Conservation (phyloP, 2,797 vertebrate species). For the Hapalemur alaotrensis region DNA sequence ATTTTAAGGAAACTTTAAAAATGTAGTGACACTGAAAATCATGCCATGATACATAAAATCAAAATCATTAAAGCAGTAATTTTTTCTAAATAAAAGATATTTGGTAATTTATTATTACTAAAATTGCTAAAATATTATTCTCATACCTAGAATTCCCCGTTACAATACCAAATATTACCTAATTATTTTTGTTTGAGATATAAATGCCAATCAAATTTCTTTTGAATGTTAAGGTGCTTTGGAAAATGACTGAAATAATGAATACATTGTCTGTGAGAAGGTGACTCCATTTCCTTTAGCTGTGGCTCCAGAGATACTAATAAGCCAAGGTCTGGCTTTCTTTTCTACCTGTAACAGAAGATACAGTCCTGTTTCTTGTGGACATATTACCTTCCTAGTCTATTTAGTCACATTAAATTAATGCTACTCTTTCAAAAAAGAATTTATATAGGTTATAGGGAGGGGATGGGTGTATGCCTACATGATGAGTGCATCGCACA, state of each 20-base stretch:
- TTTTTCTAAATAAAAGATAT: neutral
- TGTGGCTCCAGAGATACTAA: neutral
- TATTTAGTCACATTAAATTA: neutral
- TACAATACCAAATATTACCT: neutral
- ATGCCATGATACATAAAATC: neutral
- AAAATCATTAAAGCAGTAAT: neutral
- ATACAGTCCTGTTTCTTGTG: neutral
- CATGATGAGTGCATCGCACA: no score
- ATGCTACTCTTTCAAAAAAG: neutral
- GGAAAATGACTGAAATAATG: neutral
- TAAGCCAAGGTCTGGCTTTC: neutral
- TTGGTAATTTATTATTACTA: neutral
- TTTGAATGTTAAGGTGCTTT: neutral
- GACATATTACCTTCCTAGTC: neutral
- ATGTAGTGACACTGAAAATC: neutral
- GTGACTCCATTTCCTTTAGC: neutral
- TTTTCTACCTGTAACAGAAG: neutral
- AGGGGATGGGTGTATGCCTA: no score
- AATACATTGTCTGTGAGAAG: neutral
- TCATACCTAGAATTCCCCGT: neutral
- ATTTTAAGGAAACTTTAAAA: neutral
- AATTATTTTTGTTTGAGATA: constrained; percentile 4
- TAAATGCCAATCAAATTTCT: neutral
- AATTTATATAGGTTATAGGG: neutral
- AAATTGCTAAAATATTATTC: neutral